Conservation (phyloP, 2,113 vertebrate species). For the Cyrtonyx montezumae region DNA sequence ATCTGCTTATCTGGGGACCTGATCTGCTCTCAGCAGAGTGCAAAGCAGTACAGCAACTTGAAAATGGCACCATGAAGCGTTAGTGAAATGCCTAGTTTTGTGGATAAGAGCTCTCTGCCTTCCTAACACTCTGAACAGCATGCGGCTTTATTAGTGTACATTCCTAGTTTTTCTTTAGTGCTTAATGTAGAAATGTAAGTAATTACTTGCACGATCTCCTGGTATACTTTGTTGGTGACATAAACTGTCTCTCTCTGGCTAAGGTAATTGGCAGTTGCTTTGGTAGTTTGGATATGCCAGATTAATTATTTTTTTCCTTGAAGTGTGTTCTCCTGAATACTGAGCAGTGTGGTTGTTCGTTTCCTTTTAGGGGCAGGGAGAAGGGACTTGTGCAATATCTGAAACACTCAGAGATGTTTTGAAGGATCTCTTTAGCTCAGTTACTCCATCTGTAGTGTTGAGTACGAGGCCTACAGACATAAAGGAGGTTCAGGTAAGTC, state of each 20-base stretch:
- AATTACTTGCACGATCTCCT: neutral
- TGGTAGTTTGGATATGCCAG: neutral
- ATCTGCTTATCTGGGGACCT: slow-evolving; percentile 48
- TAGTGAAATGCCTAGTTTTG: neutral
- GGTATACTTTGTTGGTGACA: neutral
- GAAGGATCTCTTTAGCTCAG: slow-evolving; percentile 79
- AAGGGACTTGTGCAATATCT: slow-evolving; percentile 48
- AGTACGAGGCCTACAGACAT: slow-evolving; percentile 80
- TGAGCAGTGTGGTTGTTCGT: neutral
- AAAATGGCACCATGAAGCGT: neutral
- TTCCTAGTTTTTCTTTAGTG: neutral
- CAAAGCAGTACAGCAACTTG: neutral
- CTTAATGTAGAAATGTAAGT: neutral
- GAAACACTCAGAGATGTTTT: slow-evolving; percentile 77
- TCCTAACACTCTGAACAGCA: neutral
- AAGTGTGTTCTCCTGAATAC: neutral
- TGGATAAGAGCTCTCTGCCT: neutral
- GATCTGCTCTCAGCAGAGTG: neutral
- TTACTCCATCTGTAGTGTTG: slow-evolving; percentile 84
- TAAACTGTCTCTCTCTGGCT: neutral
- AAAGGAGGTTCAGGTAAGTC: slow-evolving; percentile 82
- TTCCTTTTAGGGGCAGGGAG: slow-evolving; percentile 70
- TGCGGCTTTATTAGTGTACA: neutral
- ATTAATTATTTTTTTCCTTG: neutral
- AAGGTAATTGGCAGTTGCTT: neutral